A percentile compares a stretch with the other conserved stretches of the same genome.
phyloP scores from a whole-genome alignment of 2,888 invertebrate genomes.

The Hemistola chrysoprasaria region DNA sequence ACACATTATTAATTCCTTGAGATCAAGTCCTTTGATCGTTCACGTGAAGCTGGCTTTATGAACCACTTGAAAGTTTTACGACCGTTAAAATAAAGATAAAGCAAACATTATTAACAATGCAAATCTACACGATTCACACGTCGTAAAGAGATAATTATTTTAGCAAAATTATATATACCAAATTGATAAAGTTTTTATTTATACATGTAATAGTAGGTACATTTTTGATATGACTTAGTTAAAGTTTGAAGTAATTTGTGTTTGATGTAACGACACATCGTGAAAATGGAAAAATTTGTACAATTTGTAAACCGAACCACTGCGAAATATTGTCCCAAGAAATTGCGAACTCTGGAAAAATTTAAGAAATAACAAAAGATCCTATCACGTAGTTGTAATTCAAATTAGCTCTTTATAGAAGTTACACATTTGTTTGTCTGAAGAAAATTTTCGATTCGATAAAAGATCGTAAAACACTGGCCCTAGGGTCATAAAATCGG shows the following conservation, averaged over 20 bases:
- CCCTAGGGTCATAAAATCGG: slow-evolving; percentile 69
- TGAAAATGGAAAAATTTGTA: no score
- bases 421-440: slow-evolving; percentile 60
- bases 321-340: slow-evolving; percentile 3
- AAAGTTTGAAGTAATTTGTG: no score
- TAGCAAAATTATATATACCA: no score
- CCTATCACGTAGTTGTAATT: slow-evolving; percentile 52
- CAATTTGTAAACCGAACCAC: neutral
- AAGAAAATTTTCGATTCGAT: slow-evolving; percentile 69
- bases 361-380: slow-evolving; percentile 33
- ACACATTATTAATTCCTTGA: neutral
- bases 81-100: slow-evolving; percentile 34
- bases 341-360: slow-evolving; percentile 14
- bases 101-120: slow-evolving; percentile 31
- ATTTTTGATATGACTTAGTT: no score
- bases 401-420: slow-evolving; percentile 56
- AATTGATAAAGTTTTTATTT: no score
- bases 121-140: slow-evolving; percentile 38
- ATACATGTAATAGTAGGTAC: no score
- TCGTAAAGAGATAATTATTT: slow-evolving; percentile 30
- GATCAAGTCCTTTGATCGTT: slow-evolving; percentile 20
- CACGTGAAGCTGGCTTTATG: slow-evolving; percentile 18
- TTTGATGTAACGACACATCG: no score
- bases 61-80: slow-evolving; percentile 31
- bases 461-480: slow-evolving; percentile 74